These are phyloP conservation scores for Ophraella communa DNA, from an alignment of 2,888 invertebrate genomes.

Conservation along the genomic window DNA sequence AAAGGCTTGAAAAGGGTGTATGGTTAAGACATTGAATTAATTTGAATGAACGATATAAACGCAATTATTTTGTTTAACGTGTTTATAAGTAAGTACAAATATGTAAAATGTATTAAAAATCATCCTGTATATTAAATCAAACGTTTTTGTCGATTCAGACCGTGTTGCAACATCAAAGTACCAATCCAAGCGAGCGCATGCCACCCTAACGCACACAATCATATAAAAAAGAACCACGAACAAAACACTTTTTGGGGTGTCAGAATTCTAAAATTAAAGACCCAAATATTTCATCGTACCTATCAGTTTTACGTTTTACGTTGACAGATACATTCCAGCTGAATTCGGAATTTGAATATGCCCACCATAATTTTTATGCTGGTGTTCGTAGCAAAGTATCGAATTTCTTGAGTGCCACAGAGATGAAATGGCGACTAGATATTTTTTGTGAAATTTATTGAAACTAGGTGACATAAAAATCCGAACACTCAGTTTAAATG, in stretches of 20 bases:
- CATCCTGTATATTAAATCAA: background rate
- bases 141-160: background rate
- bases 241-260: conserved; percentile 16
- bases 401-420: conserved; percentile 8
- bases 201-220: conserved; percentile 15
- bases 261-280: conserved; percentile 22
- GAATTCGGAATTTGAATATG: conserved; percentile 21
- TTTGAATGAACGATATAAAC: no score
- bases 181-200: conserved; percentile 9
- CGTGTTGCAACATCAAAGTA: background rate
- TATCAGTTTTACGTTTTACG: conserved; percentile 20
- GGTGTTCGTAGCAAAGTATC: conserved; percentile 20
- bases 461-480: no score
- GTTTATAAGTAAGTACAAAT: no score
- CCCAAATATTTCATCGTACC: conserved; percentile 23
- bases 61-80: no score
- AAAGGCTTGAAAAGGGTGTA: conserved; percentile 15
- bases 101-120: background rate
- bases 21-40: conserved; percentile 9
- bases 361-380: conserved; percentile 20
- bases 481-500: no score
- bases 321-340: conserved; percentile 26
- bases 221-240: conserved; percentile 15
- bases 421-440: background rate
- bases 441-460: no score